Evolutionary conservation across 2,113 vertebrate species (phyloP).

Genomic region (Gallinago jamesoni): DNA sequence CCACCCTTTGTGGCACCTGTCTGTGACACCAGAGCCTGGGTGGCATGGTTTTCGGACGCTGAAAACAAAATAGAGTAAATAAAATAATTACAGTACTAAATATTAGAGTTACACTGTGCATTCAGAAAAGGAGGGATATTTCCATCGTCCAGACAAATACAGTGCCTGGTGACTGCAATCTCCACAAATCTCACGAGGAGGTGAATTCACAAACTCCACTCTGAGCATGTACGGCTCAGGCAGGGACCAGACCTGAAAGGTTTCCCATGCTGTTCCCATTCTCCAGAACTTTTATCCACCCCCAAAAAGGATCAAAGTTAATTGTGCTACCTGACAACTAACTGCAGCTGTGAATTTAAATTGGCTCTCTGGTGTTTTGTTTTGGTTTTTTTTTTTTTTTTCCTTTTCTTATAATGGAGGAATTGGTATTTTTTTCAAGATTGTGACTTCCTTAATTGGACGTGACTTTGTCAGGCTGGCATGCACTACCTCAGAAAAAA

Average conservation of each 20-base stretch:
- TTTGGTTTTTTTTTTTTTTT: not conserved
- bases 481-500: not conserved
- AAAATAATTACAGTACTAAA: not conserved
- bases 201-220: not conserved
- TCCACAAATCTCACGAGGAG: not conserved
- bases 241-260: not conserved
- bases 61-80: not conserved
- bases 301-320: not conserved
- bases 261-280: not conserved
- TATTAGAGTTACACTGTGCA: not conserved
- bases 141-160: not conserved
- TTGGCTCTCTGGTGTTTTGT: not conserved
- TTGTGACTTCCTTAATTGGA: not conserved
- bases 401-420: not conserved
- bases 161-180: not conserved
- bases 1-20: not conserved
- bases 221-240: not conserved
- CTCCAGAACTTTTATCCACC: not conserved
- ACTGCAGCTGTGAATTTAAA: conserved; percentile 14
- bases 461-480: not conserved
- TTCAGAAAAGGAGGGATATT: not conserved
- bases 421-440: not conserved
- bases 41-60: not conserved
- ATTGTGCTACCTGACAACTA: not conserved
- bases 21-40: not conserved